Base-by-base conservation (phyloP, 1,140 invertebrate genomes). In the Lepidurus packardi region DNA sequence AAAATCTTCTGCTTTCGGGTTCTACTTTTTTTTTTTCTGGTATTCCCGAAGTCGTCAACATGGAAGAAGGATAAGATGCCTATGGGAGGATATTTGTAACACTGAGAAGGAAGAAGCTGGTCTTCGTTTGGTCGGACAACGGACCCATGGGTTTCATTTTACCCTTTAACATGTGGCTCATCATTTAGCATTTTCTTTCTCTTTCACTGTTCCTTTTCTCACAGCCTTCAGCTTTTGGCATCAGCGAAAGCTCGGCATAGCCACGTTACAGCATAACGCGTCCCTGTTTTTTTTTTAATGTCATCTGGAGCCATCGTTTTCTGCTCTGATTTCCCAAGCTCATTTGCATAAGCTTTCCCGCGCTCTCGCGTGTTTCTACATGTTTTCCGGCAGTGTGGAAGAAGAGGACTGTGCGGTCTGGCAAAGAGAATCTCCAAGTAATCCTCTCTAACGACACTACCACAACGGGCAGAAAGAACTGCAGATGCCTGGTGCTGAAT, bases 91-190 rank as follows among this genome's bases (percentile, higher is more conserved):
- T 65, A 21, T 65, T 65, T 65, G 21, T n/a, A 21, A 16, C 13
- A 21, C 79, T 43, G 43, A 77, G 73, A 24, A 77, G 21, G 11
- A 47, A 74, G 11, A 74, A 34, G n/a, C 43, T 25, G 13, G 21
- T 81, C 25, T 74, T 76, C 43, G 79, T 87, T 90, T 89, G 85
- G 86, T 74, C 91, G 91, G 80, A 92, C 89, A 16, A 85, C 85
- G 83, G 89, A 92, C 80, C 90, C 90, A 9, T 88, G 47, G 88
- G 84, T 85, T 90, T 91, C 44, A 94, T 94, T 83, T 93, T 92
- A 65, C 53, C 21, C 53, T 65, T 65, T n/a, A 65, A 65, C 53
- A 65, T 65, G 53, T 65, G 53, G 53, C 53, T 65, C 53, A 65
- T 65, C 53, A 65, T 65, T 65, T 65, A 65, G 53, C 53, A n/a